Base-by-base conservation (phyloP, 2,797 vertebrate genomes). In the Siniperca undulata region DNA sequence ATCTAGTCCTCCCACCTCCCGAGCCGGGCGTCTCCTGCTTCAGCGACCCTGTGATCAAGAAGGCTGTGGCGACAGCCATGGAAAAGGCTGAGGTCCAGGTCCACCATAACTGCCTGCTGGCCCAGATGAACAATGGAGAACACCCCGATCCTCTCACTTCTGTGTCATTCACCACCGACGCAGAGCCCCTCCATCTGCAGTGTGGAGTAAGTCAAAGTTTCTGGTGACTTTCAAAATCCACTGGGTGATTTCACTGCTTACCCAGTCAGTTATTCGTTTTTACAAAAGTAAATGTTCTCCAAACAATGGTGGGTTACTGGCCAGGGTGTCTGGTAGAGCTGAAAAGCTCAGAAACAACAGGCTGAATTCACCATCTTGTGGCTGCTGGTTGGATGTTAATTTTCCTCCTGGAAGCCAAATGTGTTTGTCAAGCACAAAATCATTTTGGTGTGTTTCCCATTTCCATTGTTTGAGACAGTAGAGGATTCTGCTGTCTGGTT, bases 161-260 rank as follows among this genome's bases (percentile, higher is more conserved):
- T 0, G 96, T 95, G 8, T 88, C 94, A 3, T 99, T 99, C 93
- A 95, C 89, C 71, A 95, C 94, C 0, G 73, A 92, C 2, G 68
- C 93, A 0, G 79, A 91, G 46, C 94, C 91, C 0, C 92, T 98
- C 7, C 88, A 58, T 5, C 93, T 99, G 60, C 86, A 81, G 11
- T 99, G 98, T 75, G 94, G 92, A 0, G 98, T 99, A 80, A 97
- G 98, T 97, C 55, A 11, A 27, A 34, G 12, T 36, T 42, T 61
- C 46, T 48, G 7, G 17, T 66, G 27, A 40, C n/a, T 61, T 38
- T 34, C 16, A 67, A 38, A 74, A 59, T 36, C 64, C 55, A 30
- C 60, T 65, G 19, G 42, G 20, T 34, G 50, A 59, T 50, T 67
- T 70, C n/a, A 13, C 38, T 24, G 38, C 40, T 73, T 22, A 16